phyloP scores from a whole-genome alignment of 1,140 invertebrate genomes.

The Popillia japonica region DNA sequence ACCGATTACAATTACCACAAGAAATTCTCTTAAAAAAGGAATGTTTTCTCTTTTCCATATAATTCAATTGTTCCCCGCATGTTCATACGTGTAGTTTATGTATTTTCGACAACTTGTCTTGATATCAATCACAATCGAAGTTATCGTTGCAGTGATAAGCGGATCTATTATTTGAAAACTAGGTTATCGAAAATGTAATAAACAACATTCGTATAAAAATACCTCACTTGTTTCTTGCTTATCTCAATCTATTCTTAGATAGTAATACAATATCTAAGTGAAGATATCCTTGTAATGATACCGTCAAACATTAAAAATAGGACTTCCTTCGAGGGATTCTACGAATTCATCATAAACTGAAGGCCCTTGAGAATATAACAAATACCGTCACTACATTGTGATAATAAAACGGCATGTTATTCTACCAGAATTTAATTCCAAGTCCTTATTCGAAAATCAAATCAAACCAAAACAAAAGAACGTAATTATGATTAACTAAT shows the following conservation, averaged over 20 bases:
- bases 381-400: no score
- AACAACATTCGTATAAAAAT: background rate
- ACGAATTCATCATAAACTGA: no score
- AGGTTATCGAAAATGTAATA: background rate
- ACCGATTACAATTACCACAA: background rate
- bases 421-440: no score
- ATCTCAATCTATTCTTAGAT: background rate
- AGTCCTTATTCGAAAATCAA: no score
- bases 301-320: no score
- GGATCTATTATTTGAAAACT: background rate
- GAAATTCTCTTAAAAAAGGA: background rate
- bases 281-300: no score
- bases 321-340: no score
- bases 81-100: background rate
- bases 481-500: no score
- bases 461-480: no score
- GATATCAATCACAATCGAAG: background rate
- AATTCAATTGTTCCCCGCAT: background rate
- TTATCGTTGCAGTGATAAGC: background rate
- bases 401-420: no score
- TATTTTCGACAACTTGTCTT: background rate
- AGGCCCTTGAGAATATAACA: no score
- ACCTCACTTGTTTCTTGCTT: background rate
- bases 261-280: background rate
- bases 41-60: background rate